Base-by-base conservation (phyloP, 2,888 invertebrate genomes). In the Meloe dianella region DNA sequence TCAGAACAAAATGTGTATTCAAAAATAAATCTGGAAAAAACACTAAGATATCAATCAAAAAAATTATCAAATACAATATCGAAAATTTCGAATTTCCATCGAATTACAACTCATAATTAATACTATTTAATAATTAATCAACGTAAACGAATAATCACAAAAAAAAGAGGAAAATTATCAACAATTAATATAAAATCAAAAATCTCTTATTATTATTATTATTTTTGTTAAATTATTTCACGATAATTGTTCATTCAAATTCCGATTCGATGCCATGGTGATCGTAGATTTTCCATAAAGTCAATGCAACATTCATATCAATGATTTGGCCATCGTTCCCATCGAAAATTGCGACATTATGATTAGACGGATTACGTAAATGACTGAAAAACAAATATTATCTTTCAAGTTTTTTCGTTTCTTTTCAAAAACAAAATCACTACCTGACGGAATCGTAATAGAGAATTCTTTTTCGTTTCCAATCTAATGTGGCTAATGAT, bases 251-350 rank as follows among this genome's bases (percentile, higher is more conserved):
- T 17, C 10, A 41, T 41, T 41, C 6, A 8, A 41, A 41, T 41
- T 41, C n/a, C 5, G 17, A 6, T 51, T 51, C 51, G 12, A 3
- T 10, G 24, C 51, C 22, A 22, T 12, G 10, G 12, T 17, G 24
- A 22, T 59, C 29, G 14, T 51, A 66, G n/a, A 69, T 58, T 6
- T 65, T 65, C 65, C 66, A 70, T 14, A 70, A 54, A 20, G 47
- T 35, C 27, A 66, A 30, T 2, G 72, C 78, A 8, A 74, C 69
- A 12, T 68, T 66, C n/a, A 70, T 62, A 10, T 71, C 70, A 22
- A 78, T 70, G 5, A 77, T 57, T 41, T 73, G 73, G 8, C 78
- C 78, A 59, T 78, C 78, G 4, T 64, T 30, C 2, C 73, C 72
- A 10, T 76, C 75, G 60, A 68, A 74, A 22, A 78, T 70, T 10